Evolutionary conservation across 2,888 invertebrate species (phyloP).

Genomic region (Ctenicera cuprea): DNA sequence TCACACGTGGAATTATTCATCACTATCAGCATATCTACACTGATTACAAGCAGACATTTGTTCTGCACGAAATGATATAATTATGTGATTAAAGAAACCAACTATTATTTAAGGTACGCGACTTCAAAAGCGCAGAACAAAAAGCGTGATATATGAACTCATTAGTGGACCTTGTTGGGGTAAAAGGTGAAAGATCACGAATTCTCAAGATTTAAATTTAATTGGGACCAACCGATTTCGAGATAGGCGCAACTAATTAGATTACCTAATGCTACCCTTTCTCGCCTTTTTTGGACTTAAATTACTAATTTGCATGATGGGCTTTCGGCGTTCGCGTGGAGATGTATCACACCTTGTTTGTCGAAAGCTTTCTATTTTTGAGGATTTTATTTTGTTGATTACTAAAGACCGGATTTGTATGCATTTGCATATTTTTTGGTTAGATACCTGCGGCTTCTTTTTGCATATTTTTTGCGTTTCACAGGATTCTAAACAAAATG

Average conservation of each 20-base stretch:
- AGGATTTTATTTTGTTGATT: too few species aligned
- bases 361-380: background rate
- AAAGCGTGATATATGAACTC: constrained; percentile 46
- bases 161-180: constrained; percentile 46
- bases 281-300: constrained; percentile 53
- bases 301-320: constrained; percentile 63
- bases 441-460: too few species aligned
- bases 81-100: constrained; percentile 67
- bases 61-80: constrained; percentile 68
- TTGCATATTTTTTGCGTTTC: too few species aligned
- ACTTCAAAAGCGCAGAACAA: constrained; percentile 31
- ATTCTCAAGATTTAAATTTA: constrained; percentile 55
- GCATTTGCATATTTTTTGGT: too few species aligned
- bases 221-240: constrained; percentile 56
- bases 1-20: constrained; percentile 71
- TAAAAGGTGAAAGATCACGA: constrained; percentile 46
- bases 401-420: too few species aligned
- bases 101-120: constrained; percentile 54
- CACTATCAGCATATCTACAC: constrained; percentile 60
- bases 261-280: constrained; percentile 45
- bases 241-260: constrained; percentile 45
- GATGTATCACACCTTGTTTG: constrained; percentile 36
- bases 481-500: too few species aligned
- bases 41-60: constrained; percentile 64
- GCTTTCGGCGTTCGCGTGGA: constrained; percentile 22